phyloP scores from a whole-genome alignment of 2,113 vertebrate genomes.

The Bubo scandiacus region DNA sequence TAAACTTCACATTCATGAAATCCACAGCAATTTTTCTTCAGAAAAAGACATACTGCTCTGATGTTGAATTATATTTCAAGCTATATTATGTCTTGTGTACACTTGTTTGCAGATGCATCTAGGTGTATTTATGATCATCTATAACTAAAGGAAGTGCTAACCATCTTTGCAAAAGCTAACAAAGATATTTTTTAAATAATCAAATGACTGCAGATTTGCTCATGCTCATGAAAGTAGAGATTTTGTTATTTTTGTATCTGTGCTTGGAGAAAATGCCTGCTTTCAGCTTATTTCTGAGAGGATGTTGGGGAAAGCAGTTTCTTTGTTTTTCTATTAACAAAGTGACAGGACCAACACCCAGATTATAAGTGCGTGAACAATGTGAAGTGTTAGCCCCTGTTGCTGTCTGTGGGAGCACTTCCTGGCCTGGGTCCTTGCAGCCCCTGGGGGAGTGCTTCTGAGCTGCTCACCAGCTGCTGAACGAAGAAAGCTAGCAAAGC shows the following conservation, averaged over 20 bases:
- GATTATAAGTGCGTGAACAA: background rate
- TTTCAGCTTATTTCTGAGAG: background rate
- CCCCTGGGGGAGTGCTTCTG: accelerated
- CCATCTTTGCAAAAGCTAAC: background rate
- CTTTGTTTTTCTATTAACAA: background rate
- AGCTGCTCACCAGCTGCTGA: background rate
- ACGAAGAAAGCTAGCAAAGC: background rate
- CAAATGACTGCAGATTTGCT: background rate
- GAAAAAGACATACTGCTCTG: background rate
- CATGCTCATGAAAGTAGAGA: background rate
- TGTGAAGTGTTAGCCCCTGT: background rate
- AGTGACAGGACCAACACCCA: no score
- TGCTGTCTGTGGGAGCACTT: accelerated
- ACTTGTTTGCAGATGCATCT: background rate
- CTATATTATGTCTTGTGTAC: background rate
- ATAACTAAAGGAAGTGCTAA: background rate
- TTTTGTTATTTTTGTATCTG: background rate
- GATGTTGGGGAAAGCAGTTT: background rate
- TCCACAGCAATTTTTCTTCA: background rate
- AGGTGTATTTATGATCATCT: background rate
- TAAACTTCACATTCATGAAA: background rate
- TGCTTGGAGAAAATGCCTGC: background rate
- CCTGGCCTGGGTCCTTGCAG: background rate
- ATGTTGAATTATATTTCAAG: background rate
- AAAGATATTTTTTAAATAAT: background rate